These are phyloP conservation scores for Sisyra nigra DNA, from an alignment of 2,888 invertebrate species.

Conservation along the genomic window DNA sequence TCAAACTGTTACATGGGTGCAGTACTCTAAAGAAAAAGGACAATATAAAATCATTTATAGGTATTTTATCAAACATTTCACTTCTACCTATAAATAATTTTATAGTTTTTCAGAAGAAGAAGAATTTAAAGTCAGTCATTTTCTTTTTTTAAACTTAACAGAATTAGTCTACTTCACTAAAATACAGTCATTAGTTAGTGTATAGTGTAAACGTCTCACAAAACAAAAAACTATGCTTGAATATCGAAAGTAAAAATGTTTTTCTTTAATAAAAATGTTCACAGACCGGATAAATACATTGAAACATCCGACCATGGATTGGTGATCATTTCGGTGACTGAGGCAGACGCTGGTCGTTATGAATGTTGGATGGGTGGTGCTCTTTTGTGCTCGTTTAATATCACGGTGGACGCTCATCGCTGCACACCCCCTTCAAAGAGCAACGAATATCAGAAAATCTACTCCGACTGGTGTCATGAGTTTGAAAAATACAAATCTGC, in stretches of 20 bases:
- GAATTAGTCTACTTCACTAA: too few species aligned
- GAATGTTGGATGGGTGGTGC: constrained; percentile 85
- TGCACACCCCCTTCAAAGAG: constrained; percentile 82
- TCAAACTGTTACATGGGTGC: constrained; percentile 75
- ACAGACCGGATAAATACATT: constrained; percentile 79
- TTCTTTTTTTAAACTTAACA: too few species aligned
- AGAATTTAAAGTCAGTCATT: too few species aligned
- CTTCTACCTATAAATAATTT: too few species aligned
- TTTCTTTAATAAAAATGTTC: constrained; percentile 20
- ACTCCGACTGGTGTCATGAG: constrained; percentile 97
- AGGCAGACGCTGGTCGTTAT: constrained; percentile 77
- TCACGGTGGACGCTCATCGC: constrained; percentile 85
- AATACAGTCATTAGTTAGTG: too few species aligned
- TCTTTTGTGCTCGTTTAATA: constrained; percentile 76
- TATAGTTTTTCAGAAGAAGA: too few species aligned
- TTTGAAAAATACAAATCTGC: constrained; percentile 94
- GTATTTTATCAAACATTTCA: constrained; percentile 24
- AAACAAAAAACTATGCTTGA: too few species aligned
- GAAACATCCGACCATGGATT: constrained; percentile 85
- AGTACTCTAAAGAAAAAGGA: constrained; percentile 78
- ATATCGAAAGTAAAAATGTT: too few species aligned
- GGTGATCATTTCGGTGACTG: constrained; percentile 77
- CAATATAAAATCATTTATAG: constrained; percentile 65
- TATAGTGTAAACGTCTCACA: not conserved
- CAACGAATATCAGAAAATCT: constrained; percentile 87